Percentiles rank a stretch among this genome's conserved stretches.
Conservation (phyloP, 1,140 invertebrate species). For the Harlomillsia oculata region DNA sequence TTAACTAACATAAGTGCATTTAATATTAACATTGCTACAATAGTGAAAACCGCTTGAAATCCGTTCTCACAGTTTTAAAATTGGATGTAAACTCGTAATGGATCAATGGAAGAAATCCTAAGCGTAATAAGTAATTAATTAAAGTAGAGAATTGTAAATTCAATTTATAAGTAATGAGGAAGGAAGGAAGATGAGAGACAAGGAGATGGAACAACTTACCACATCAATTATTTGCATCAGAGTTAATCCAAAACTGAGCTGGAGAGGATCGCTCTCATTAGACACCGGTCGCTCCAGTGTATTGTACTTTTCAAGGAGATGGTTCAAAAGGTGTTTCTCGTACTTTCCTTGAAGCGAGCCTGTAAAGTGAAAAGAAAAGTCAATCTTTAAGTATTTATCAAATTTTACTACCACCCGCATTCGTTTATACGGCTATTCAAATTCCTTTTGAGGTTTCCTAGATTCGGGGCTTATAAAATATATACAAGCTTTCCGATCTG, state of each 20-base stretch:
- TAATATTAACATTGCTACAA: no score
- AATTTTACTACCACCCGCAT: background rate
- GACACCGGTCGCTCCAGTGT: slow-evolving; percentile 90
- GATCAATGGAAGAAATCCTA: no score
- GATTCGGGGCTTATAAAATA: no score
- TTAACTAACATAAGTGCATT: no score
- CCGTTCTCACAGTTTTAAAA: no score
- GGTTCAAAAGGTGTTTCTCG: slow-evolving; percentile 84
- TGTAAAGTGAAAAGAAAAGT: slow-evolving; percentile 38
- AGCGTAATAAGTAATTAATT: no score
- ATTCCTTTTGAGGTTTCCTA: no score
- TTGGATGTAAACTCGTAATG: no score
- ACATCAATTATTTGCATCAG: slow-evolving; percentile 99
- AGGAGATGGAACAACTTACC: slow-evolving; percentile 56
- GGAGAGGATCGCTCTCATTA: slow-evolving; percentile 90
- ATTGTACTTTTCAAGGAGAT: slow-evolving; percentile 91
- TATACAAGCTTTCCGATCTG: no score
- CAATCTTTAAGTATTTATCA: background rate
- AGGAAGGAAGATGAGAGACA: background rate
- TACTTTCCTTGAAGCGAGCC: slow-evolving; percentile 74
- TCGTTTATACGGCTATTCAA: no score
- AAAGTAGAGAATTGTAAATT: no score
- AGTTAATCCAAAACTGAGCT: slow-evolving; percentile 92
- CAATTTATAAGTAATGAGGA: background rate
- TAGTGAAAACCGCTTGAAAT: no score